Base-by-base conservation (phyloP, 1,140 invertebrate species). In the Sitobion miscanthi region DNA sequence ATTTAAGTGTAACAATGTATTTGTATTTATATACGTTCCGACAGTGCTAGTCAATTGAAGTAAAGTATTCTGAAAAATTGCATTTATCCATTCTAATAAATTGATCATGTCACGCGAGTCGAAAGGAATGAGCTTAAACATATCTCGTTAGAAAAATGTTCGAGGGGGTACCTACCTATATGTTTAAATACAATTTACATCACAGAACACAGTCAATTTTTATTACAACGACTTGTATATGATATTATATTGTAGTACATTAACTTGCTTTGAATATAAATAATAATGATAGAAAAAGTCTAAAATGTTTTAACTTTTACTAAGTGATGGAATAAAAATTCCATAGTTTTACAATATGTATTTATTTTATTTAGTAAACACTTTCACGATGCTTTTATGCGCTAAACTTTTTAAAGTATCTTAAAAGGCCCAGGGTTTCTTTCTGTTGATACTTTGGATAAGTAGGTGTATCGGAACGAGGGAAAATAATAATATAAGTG, bases 281-380 rank as follows among this genome's bases (percentile, higher is more conserved):
- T 1, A 88, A 49, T 49, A 88, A 49, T 49, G 38, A 88, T 52
- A 88, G 47, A n/a, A 54, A 87, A 89, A 54, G 49, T 54, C n/a
- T 21, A 35, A 54, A 89, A 89, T 52, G 17, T 54, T 52, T 54
- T 89, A 89, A 89, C 47, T 54, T 89, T 52, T 35, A 38, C 87
- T 14, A 35, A 89, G 35, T 89, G 49, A 54, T n/a, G 87, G 49
- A 54, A 89, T 52, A 52, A 89, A 54, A 54, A 89, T 87, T 54
- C 49, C 35, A 38, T 54, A 54, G 49, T 52, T 54, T 49, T 52
- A 88, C 86, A 52, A 52, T 89, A 54, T 38, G 30, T 38, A 38
- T 35, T 52, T 54, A 87, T 89, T 54, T 54, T 54, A 89, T 89
- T 38, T 35, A 54, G 47, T 52, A 88, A 88, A 52, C 47, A 35